Evolutionary conservation across 2,113 vertebrate species (phyloP).

Genomic region (human (Homo sapiens)): DNA sequence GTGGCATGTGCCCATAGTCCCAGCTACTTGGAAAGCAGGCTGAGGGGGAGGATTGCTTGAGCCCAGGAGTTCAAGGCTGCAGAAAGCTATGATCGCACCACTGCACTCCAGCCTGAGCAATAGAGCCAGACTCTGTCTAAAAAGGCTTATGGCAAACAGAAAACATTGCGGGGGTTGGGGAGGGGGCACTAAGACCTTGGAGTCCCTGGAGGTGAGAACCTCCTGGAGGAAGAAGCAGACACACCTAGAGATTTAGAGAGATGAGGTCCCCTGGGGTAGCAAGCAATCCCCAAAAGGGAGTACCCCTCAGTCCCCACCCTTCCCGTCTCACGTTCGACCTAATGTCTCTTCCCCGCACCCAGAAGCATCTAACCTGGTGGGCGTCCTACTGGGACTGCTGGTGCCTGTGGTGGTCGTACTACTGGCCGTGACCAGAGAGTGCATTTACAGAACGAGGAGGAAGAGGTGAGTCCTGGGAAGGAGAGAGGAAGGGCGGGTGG

Average conservation of each 20-base stretch:
- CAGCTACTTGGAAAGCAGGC: neutral
- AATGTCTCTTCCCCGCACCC: neutral
- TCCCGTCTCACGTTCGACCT: neutral
- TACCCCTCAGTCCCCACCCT: neutral
- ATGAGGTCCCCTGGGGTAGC: neutral
- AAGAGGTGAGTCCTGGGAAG: neutral
- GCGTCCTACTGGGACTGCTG: constrained; percentile 83
- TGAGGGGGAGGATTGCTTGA: neutral
- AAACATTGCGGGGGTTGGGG: too few relatives aligned
- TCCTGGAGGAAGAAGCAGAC: neutral
- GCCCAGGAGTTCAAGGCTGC: neutral
- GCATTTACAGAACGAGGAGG: constrained; percentile 62
- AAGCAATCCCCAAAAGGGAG: neutral
- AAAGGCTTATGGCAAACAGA: neutral
- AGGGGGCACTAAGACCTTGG: neutral
- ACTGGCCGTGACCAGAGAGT: constrained; percentile 57
- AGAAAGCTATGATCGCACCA: neutral
- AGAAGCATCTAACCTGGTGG: constrained; percentile 68
- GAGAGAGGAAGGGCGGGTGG: neutral
- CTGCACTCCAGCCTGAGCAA: neutral
- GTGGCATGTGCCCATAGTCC: neutral
- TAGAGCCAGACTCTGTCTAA: neutral
- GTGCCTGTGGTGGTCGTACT: constrained; percentile 63
- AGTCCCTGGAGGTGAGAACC: neutral
- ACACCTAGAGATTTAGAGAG: neutral